These are phyloP conservation scores for Drosophila ustulata DNA, from an alignment of 2,888 invertebrate species.

Conservation along the genomic window DNA sequence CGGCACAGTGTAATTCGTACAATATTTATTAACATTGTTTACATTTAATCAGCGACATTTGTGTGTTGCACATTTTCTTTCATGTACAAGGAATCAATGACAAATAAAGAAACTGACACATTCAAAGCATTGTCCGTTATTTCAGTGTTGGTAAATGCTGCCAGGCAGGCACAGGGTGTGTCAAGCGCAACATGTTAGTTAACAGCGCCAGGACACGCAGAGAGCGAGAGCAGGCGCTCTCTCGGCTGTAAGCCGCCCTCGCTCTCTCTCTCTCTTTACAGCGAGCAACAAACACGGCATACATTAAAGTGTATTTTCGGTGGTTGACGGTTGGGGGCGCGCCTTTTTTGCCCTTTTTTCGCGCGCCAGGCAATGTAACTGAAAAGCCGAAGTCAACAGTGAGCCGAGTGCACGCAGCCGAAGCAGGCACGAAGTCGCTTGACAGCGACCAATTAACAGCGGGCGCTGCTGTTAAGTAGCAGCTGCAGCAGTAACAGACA, in stretches of 20 bases:
- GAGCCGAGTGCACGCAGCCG: conserved; percentile 18
- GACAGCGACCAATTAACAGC: conserved; percentile 12
- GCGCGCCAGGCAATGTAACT: conserved; percentile 67
- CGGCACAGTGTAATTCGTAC: conserved; percentile 56
- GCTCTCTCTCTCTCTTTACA: not conserved
- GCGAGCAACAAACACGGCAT: conserved; percentile 52
- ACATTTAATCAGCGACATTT: conserved; percentile 56
- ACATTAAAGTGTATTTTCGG: conserved; percentile 67
- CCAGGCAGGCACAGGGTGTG: conserved; percentile 22
- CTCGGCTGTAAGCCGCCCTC: conserved; percentile 19
- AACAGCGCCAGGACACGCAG: conserved; percentile 13
- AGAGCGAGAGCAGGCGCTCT: conserved; percentile 9
- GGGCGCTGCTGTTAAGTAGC: conserved; percentile 41
- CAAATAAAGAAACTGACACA: conserved; percentile 75
- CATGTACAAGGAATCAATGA: conserved; percentile 70
- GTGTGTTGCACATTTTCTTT: conserved; percentile 68
- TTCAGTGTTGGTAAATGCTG: not conserved
- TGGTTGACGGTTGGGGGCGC: conserved; percentile 63
- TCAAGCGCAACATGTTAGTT: conserved; percentile 16
- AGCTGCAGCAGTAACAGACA: conserved; percentile 10
- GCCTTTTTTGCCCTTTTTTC: conserved; percentile 67
- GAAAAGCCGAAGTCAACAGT: conserved; percentile 27
- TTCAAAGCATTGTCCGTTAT: conserved; percentile 47
- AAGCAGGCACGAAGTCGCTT: conserved; percentile 63
- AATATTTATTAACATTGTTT: conserved; percentile 76